Evolutionary conservation across 2,797 vertebrate genomes (phyloP), one percentile per base, ranked within the genome.

Genomic region (Sebastolobus alascanus): DNA sequence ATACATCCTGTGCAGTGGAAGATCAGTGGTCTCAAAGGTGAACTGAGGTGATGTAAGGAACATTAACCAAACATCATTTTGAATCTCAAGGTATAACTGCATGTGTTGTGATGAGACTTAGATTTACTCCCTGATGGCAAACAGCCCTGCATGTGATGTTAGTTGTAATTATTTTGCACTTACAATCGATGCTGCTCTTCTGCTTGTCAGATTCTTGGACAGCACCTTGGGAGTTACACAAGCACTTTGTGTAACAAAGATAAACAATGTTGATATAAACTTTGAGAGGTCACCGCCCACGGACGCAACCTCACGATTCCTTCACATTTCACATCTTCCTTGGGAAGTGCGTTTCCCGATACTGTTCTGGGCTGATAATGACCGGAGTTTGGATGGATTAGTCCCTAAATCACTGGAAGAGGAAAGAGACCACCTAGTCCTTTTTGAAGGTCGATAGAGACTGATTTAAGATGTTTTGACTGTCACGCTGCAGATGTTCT

Each of bases 381-480:
- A n/a, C 3, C 18, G 16, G 25, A 46, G 14, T 6, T 50, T 43
- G 29, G 22, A 40, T 52, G 31, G 35, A 29, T 22, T 18, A 46
- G 29, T 46, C 20, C 35, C 33, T 3, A 38, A 37, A 73, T 43
- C 27, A 46, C 25, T 5, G 3, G 29, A 38, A 54, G 4, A 31
- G 6, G n/a, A 9, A 2, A 6, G 22, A 74, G 55, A 73, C n/a
- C 3, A 1, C 14, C 25, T 12, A 68, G 52, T 73, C 9, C 61
- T 54, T 67, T 60, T 74, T 46, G 18, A 80, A 77, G 35, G 55
- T 25, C 16, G n/a, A 75, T 52, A 70, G 72, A 71, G 27, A 38
- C 59, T 13, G 52, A 75, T 66, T 56, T 59, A 7, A 27, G 55
- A 58, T 85, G 78, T 89, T 92, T 85, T 90, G 79, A 78, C 84